Conservation (phyloP, 2,113 vertebrate genomes). For the Oncorhynchus clarkii region DNA sequence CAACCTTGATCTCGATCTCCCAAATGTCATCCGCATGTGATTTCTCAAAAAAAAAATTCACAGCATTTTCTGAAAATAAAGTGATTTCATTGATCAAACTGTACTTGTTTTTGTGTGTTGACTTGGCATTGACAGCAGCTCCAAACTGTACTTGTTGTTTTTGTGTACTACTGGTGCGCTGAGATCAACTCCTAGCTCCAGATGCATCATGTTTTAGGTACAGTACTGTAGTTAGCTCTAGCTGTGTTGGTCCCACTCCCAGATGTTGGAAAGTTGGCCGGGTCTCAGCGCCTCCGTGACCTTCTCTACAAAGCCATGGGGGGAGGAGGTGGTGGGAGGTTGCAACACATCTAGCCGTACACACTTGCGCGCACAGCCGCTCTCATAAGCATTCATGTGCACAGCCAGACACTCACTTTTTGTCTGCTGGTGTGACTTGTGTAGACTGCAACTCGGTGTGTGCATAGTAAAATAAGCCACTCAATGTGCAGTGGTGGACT, state of each 20-base stretch:
- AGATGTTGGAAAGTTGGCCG: conserved; percentile 30
- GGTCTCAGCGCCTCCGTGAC: conserved; percentile 21
- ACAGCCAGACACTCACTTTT: conserved; percentile 7
- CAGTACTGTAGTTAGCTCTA: neutral
- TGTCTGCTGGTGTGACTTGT: conserved; percentile 6
- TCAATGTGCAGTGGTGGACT: neutral
- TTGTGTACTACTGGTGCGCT: too few relatives aligned
- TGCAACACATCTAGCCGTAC: neutral
- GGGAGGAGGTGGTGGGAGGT: conserved; percentile 11
- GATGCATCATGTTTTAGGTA: neutral
- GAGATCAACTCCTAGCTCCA: neutral
- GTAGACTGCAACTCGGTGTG: neutral
- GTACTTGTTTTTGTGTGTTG: too few relatives aligned
- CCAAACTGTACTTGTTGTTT: too few relatives aligned
- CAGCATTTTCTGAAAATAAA: too few relatives aligned
- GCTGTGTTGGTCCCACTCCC: conserved; percentile 15
- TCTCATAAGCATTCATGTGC: conserved; percentile 15
- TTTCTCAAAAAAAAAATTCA: neutral
- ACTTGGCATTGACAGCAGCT: too few relatives aligned
- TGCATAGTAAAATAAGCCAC: neutral
- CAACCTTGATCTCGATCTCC: neutral
- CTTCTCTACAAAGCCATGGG: conserved; percentile 20
- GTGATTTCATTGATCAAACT: too few relatives aligned
- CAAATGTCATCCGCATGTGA: neutral
- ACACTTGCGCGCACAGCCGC: conserved; percentile 10